A percentile compares a stretch with the other conserved stretches of the same genome.
These are phyloP conservation scores for Passer domesticus DNA, from an alignment of 2,113 vertebrate species.

Conservation along the genomic window DNA sequence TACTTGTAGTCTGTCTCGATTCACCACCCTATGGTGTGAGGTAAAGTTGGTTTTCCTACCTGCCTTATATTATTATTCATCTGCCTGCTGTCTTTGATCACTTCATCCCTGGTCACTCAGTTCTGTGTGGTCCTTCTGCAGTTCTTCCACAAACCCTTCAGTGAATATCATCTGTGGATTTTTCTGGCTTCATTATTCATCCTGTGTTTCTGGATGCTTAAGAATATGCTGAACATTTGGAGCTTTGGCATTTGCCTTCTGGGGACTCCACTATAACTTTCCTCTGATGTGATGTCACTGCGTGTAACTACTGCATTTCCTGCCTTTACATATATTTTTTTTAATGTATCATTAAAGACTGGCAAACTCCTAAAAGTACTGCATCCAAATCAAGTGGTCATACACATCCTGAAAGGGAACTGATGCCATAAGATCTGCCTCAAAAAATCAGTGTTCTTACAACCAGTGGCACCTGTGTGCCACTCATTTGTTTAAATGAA, in stretches of 20 bases:
- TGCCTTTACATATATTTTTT: neutral
- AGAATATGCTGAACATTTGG: neutral
- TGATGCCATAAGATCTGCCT: neutral
- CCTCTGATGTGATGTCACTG: neutral
- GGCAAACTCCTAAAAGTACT: neutral
- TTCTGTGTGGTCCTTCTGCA: neutral
- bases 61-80: neutral
- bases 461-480: fast-evolving
- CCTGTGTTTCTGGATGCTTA: neutral
- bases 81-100: neutral
- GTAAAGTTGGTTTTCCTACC: neutral
- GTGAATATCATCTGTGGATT: neutral
- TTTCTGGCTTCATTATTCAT: neutral
- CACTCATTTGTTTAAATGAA: neutral
- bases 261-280: neutral
- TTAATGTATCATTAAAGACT: neutral
- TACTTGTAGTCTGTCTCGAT: neutral
- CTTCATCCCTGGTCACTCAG: neutral
- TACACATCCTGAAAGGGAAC: neutral
- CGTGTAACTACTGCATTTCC: neutral
- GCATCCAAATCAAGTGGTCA: neutral
- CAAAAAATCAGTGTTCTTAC: neutral
- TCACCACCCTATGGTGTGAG: neutral
- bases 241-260: neutral
- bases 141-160: neutral